Evolutionary conservation across 2,797 vertebrate species (phyloP), one percentile per base, ranked within the genome.

Genomic region (Brachymystax lenok): DNA sequence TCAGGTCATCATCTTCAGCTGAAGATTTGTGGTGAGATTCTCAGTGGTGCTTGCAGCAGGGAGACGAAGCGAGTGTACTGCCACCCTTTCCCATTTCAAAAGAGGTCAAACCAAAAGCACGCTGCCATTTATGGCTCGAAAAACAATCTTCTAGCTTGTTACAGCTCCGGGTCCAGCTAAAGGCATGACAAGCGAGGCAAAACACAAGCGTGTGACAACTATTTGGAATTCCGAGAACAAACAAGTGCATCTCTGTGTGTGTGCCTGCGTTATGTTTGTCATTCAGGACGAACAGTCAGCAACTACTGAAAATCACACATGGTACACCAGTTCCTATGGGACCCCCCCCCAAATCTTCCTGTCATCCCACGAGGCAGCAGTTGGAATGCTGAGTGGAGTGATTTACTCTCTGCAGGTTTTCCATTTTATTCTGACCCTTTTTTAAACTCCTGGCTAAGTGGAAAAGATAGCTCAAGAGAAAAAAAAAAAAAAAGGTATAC

Each of bases 161-260:
- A 63, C 28, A 61, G 16, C 61, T 40, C 56, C 0, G 69, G 19
- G 76, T 28, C 6, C 73, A 67, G 72, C 64, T 76, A 74, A 35
- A 64, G 69, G 35, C 73, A 77, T 87, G 78, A 83, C 73, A 76
- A 64, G 21, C 4, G 13, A 64, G 24, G 12, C 27, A 66, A 30
- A 66, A 28, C 50, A 54, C 72, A 67, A 19, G 50, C 87, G 83
- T 86, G 85, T 81, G 80, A 86, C 67, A 69, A 40, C 64, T 54
- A 77, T 87, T 90, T 83, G 54, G 76, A 77, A 74, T 30, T 71
- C 5, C 0, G 27, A 21, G 46, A 71, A 71, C 17, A 64, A n/a
- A 71, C 24, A 54, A 68, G 63, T 52, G 64, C 16, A 21, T 77
- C 46, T 27, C 35, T 77, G 21, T 77, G 56, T 51, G 75, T 66